These are phyloP conservation scores for Spodoptera picta DNA, from an alignment of 2,888 invertebrate genomes.

Conservation along the genomic window DNA sequence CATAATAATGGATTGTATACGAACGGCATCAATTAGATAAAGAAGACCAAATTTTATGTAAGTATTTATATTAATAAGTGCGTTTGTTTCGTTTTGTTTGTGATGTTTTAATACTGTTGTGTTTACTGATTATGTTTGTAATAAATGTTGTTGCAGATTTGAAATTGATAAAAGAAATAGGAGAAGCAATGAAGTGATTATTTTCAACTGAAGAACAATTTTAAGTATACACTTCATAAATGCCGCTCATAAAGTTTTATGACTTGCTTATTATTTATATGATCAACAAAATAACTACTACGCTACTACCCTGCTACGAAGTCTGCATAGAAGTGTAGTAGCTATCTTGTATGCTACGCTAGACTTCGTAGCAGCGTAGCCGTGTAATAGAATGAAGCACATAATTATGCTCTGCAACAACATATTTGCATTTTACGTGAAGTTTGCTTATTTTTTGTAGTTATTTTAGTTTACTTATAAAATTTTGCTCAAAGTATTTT, in stretches of 20 bases:
- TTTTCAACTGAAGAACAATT: too few species aligned
- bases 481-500: conserved; percentile 63
- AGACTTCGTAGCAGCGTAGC: too few species aligned
- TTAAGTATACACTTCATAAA: too few species aligned
- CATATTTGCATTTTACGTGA: conserved; percentile 16
- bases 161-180: neutral
- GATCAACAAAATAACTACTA: too few species aligned
- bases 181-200: too few species aligned
- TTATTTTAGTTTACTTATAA: conserved; percentile 41
- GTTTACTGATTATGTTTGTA: conserved; percentile 24
- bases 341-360: too few species aligned
- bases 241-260: too few species aligned
- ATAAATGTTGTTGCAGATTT: conserved; percentile 13
- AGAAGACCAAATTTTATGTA: conserved; percentile 47
- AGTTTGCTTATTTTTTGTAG: conserved; percentile 21
- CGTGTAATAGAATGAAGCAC: too few species aligned
- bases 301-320: too few species aligned
- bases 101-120: conserved; percentile 36
- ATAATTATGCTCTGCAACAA: conserved; percentile 9
- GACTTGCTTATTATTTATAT: too few species aligned
- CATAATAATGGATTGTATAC: conserved; percentile 58
- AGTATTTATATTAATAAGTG: neutral
- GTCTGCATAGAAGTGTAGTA: too few species aligned
- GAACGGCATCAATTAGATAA: conserved; percentile 55
- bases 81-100: conserved; percentile 9